Conservation (phyloP, 2,888 invertebrate species). For the Drosophila flavopinicola region DNA sequence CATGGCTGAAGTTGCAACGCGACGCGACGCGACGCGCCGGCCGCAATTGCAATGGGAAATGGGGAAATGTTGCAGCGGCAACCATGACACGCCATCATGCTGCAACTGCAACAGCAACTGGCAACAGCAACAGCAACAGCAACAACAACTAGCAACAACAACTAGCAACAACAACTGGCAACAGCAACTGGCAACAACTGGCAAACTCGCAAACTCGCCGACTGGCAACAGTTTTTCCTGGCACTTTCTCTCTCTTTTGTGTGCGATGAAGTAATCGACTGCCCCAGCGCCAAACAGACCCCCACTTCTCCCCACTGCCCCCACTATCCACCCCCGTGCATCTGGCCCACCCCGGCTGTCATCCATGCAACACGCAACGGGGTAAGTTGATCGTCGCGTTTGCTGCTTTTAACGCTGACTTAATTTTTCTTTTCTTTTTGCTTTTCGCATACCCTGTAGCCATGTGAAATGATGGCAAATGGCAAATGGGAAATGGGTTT, state of each 20-base stretch:
- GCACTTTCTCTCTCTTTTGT: conserved; percentile 68
- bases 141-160: too few species aligned
- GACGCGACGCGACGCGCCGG: conserved; percentile 22
- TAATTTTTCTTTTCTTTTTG: conserved; percentile 55
- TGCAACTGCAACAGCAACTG: conserved; percentile 41
- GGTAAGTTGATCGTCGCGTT: conserved; percentile 53
- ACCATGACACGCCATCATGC: conserved; percentile 73
- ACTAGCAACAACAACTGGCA: too few species aligned
- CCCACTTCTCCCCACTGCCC: background rate
- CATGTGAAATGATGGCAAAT: background rate
- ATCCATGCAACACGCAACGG: conserved; percentile 31
- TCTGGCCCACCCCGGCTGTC: background rate
- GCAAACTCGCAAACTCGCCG: too few species aligned
- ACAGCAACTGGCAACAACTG: conserved; percentile 29
- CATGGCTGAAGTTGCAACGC: conserved; percentile 79
- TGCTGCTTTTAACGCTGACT: conserved; percentile 59
- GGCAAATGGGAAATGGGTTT: too few species aligned
- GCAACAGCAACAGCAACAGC: conserved; percentile 28
- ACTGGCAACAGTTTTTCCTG: conserved; percentile 61
- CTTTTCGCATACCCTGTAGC: conserved; percentile 11
- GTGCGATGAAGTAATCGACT: conserved; percentile 70
- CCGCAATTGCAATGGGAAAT: conserved; percentile 65
- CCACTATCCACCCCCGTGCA: background rate
- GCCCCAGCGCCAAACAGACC: conserved; percentile 15
- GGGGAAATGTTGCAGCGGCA: conserved; percentile 68